These are phyloP conservation scores for Enteromius treurensis DNA, from an alignment of 2,797 vertebrate genomes.

Conservation along the genomic window DNA sequence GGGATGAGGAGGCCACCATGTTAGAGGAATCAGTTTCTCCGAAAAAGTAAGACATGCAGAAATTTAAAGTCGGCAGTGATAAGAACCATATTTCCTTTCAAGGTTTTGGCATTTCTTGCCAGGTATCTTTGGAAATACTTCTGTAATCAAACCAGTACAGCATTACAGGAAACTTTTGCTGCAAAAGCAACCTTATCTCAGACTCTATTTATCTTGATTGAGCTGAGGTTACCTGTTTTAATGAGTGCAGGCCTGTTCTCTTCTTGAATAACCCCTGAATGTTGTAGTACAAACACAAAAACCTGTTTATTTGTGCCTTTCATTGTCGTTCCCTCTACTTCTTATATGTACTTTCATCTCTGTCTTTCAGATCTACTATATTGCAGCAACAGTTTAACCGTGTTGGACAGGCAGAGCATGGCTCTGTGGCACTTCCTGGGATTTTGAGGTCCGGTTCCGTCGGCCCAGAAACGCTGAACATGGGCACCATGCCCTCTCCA, in stretches of 20 bases:
- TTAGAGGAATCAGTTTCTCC: constrained; percentile 96
- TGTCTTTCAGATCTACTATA: constrained; percentile 84
- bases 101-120: constrained; percentile 31
- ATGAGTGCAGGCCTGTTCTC: neutral
- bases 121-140: constrained; percentile 25
- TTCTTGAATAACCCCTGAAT: neutral
- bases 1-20: constrained; percentile 97
- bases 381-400: constrained; percentile 96
- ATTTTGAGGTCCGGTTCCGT: constrained; percentile 92
- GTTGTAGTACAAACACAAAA: neutral
- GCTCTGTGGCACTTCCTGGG: constrained; percentile 90
- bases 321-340: neutral
- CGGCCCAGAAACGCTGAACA: constrained; percentile 91
- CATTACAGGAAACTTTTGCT: constrained; percentile 11
- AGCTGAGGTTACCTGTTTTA: constrained; percentile 36
- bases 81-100: constrained; percentile 33
- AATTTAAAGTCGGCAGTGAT: neutral
- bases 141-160: neutral
- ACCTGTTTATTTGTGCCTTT: neutral
- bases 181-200: constrained; percentile 36
- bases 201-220: constrained; percentile 32
- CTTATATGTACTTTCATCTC: neutral
- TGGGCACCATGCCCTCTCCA: constrained; percentile 92
- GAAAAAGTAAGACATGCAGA: constrained; percentile 83
- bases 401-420: constrained; percentile 88